Percentiles rank a stretch among this genome's conserved stretches.
These are phyloP conservation scores for Cynopterus brachyotis DNA, from an alignment of 2,113 vertebrate genomes.

Conservation along the genomic window DNA sequence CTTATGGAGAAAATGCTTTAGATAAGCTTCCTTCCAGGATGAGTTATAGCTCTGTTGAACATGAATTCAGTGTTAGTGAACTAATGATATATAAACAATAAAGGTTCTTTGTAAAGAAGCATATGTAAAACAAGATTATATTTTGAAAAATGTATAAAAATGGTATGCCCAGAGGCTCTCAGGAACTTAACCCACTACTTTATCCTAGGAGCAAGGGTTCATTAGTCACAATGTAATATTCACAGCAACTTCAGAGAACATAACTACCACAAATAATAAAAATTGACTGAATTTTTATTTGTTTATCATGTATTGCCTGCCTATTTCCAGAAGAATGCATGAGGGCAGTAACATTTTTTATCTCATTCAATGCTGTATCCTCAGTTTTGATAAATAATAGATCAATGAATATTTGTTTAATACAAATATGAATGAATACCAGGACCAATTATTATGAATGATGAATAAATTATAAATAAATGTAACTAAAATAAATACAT, in stretches of 20 bases:
- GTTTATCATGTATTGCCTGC: neutral
- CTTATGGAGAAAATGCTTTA: neutral
- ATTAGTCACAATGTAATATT: neutral
- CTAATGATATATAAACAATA: neutral
- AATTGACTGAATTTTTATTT: neutral
- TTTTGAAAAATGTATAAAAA: neutral
- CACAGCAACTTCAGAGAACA: neutral
- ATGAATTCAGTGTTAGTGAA: neutral
- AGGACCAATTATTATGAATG: neutral
- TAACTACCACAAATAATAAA: neutral
- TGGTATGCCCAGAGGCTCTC: neutral
- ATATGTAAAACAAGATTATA: neutral
- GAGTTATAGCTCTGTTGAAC: neutral
- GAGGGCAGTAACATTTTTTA: neutral
- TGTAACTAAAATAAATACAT: neutral
- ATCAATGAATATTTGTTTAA: neutral
- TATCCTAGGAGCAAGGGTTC: neutral
- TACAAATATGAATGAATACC: neutral
- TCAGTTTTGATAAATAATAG: neutral
- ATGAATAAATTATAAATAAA: neutral
- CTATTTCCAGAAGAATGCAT: neutral
- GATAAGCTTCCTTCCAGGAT: neutral
- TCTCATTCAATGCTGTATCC: neutral
- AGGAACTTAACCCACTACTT: neutral
- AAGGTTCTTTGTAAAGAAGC: neutral